Conservation (phyloP, 2,113 vertebrate species). For the Eudorcas thomsonii region DNA sequence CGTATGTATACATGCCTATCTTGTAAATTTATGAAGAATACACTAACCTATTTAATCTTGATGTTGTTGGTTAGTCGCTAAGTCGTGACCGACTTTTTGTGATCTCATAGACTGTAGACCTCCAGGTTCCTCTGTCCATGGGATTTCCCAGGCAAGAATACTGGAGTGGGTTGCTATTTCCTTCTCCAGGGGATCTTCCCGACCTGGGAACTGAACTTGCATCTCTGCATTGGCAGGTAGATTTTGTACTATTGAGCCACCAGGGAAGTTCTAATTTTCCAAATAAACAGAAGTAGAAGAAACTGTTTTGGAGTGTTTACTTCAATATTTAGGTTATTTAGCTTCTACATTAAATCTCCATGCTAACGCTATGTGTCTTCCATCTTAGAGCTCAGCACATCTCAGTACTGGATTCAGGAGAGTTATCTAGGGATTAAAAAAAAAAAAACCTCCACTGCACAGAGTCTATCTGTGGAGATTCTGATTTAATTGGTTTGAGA, state of each 20-base stretch:
- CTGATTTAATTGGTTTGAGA: conserved; percentile 5
- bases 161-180: neutral
- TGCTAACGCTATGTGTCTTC: neutral
- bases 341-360: neutral
- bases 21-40: neutral
- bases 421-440: neutral
- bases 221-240: neutral
- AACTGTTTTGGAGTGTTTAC: neutral
- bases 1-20: neutral
- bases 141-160: neutral
- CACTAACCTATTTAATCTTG: neutral
- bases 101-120: neutral
- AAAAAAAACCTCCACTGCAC: neutral
- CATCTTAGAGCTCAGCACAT: neutral
- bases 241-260: neutral
- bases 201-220: neutral
- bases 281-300: neutral
- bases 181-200: neutral
- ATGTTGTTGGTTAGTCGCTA: neutral
- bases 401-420: neutral
- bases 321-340: conserved; percentile 14
- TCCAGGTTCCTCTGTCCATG: neutral
- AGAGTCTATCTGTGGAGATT: neutral
- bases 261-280: neutral
- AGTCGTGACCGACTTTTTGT: neutral